Conservation (phyloP, 2,797 vertebrate genomes). For the Phoxinus dragarum region DNA sequence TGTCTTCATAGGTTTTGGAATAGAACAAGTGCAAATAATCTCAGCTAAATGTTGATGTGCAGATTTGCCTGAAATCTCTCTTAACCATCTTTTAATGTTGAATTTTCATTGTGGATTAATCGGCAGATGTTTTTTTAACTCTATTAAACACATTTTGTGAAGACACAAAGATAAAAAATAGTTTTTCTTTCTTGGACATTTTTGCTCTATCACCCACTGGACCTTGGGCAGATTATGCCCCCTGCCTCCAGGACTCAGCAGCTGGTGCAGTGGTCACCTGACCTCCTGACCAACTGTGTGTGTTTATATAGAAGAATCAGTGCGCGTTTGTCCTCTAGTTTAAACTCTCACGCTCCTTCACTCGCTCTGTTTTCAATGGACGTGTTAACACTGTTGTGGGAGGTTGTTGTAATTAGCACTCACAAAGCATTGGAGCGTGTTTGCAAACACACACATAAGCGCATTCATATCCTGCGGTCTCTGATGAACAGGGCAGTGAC, state of each 20-base stretch:
- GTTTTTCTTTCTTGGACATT: neutral
- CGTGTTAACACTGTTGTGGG: conserved; percentile 32
- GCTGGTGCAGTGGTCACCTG: conserved; percentile 50
- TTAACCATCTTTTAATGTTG: neutral
- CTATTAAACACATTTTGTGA: neutral
- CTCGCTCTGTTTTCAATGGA: conserved; percentile 9
- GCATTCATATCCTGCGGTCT: neutral
- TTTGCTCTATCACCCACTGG: conserved; percentile 45
- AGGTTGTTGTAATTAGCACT: conserved; percentile 48
- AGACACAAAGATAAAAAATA: conserved; percentile 9
- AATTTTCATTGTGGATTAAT: neutral
- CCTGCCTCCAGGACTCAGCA: conserved; percentile 43
- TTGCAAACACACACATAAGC: conserved; percentile 37
- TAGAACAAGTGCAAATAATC: neutral
- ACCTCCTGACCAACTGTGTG: conserved; percentile 40
- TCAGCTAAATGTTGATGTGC: conserved; percentile 1
- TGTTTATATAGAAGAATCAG: conserved; percentile 26
- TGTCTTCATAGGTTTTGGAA: neutral
- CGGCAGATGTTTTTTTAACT: neutral
- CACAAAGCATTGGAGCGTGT: conserved; percentile 35
- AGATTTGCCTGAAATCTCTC: neutral
- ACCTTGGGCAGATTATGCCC: conserved; percentile 22
- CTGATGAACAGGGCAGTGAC: neutral
- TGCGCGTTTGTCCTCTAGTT: conserved; percentile 18
- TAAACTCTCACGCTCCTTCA: conserved; percentile 4